Evolutionary conservation across 2,113 vertebrate genomes (phyloP).

Genomic region (Microtus pennsylvanicus): DNA sequence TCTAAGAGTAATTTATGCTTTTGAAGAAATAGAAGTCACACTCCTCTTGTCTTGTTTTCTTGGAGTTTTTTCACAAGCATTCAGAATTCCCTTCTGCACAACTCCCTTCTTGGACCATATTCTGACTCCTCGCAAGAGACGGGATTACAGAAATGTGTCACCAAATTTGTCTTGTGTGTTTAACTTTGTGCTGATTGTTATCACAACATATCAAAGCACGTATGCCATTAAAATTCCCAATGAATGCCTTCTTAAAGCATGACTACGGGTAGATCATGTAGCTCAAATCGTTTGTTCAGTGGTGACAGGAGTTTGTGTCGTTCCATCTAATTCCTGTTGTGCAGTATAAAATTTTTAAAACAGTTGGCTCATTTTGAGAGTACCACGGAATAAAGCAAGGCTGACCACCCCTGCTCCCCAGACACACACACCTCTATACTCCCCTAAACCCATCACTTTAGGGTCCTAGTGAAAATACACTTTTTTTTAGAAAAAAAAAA

Average conservation of each 20-base stretch:
- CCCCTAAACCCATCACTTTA: background rate
- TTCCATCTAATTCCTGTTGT: conserved; percentile 1
- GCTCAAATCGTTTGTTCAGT: conserved; percentile 31
- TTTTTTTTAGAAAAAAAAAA: background rate
- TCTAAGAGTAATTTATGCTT: background rate
- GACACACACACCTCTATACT: background rate
- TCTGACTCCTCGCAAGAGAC: background rate
- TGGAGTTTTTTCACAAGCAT: background rate
- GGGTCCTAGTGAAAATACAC: background rate
- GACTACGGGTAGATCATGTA: background rate
- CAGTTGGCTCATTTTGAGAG: background rate
- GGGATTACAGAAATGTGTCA: background rate
- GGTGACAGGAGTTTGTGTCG: background rate
- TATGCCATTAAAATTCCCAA: conserved; percentile 36
- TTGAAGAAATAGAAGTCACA: background rate
- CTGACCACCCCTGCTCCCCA: background rate
- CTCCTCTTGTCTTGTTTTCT: background rate
- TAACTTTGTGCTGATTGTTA: background rate
- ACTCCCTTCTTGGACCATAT: background rate
- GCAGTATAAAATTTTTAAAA: background rate
- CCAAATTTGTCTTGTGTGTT: background rate
- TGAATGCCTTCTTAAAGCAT: background rate
- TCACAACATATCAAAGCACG: background rate
- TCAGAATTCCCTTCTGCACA: background rate
- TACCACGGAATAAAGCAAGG: background rate